phyloP scores from a whole-genome alignment of 1,140 invertebrate species.

The Monomorium pharaonis region DNA sequence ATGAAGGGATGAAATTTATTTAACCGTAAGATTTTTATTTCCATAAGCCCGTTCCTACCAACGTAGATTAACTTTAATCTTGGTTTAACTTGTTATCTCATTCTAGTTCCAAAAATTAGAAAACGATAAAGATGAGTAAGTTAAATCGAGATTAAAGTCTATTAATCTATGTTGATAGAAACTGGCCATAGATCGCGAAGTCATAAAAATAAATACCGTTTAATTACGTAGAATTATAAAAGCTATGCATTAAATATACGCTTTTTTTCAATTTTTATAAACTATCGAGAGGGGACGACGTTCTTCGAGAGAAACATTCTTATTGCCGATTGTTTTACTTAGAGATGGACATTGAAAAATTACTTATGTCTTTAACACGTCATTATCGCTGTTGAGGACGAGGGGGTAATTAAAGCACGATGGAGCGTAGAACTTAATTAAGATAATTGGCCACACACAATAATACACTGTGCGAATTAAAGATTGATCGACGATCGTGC shows the following conservation, averaged over 20 bases:
- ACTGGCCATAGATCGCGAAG: neutral
- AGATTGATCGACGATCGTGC: conserved; percentile 77
- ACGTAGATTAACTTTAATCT: no score
- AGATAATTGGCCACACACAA: conserved; percentile 75
- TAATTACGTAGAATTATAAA: neutral
- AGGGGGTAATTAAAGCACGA: conserved; percentile 77
- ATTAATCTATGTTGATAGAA: no score
- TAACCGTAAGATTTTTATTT: neutral
- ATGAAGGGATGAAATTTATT: neutral
- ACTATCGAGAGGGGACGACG: neutral
- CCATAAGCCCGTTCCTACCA: no score
- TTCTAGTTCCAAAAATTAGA: no score
- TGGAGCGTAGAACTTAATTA: conserved; percentile 73
- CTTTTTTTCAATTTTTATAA: neutral
- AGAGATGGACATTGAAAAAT: conserved; percentile 44
- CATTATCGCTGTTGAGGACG: conserved; percentile 64
- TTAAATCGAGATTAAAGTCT: no score
- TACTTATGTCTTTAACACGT: conserved; percentile 34
- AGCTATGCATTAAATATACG: neutral
- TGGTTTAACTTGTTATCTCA: no score
- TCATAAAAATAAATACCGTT: neutral
- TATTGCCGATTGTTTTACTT: conserved; percentile 33
- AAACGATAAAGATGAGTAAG: no score
- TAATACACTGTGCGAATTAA: conserved; percentile 69
- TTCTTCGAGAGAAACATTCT: neutral